A percentile compares a stretch with the other conserved stretches of the same genome.
These are phyloP conservation scores for Chlorops oryzae DNA, from an alignment of 1,140 invertebrate genomes.

Conservation along the genomic window DNA sequence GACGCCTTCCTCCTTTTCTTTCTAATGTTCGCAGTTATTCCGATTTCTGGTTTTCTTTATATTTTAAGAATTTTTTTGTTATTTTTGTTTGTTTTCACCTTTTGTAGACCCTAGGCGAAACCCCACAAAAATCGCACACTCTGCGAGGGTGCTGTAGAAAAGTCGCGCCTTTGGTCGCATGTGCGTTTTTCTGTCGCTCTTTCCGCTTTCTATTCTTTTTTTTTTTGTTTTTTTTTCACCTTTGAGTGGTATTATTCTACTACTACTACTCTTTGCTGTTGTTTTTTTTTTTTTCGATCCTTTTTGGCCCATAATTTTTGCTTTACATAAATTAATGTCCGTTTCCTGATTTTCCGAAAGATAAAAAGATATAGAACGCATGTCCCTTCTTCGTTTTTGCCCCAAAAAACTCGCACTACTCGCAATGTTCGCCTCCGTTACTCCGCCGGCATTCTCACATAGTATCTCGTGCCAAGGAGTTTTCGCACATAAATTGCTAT, in stretches of 20 bases:
- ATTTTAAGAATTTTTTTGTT: too few relatives aligned
- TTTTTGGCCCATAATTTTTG: conserved; percentile 35
- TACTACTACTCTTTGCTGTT: neutral
- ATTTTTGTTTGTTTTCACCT: too few relatives aligned
- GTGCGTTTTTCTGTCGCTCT: neutral
- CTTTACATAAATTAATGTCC: conserved; percentile 46
- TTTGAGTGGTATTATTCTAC: neutral
- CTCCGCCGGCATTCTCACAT: conserved; percentile 2
- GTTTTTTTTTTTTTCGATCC: neutral
- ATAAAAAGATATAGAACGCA: too few relatives aligned
- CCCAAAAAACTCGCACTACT: too few relatives aligned
- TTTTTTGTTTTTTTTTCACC: neutral
- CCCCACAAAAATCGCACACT: neutral
- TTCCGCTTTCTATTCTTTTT: neutral
- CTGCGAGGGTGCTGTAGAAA: neutral
- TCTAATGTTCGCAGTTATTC: too few relatives aligned
- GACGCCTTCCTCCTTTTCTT: too few relatives aligned
- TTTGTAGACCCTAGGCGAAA: too few relatives aligned
- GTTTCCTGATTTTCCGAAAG: conserved; percentile 16
- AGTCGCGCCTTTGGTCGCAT: neutral
- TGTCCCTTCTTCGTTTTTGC: too few relatives aligned
- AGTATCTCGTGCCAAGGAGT: conserved; percentile 16
- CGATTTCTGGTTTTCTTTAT: too few relatives aligned
- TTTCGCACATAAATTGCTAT: conserved; percentile 24
- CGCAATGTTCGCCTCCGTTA: too few relatives aligned